Base-by-base conservation (phyloP, 2,888 invertebrate species). In the Baronia brevicornis region DNA sequence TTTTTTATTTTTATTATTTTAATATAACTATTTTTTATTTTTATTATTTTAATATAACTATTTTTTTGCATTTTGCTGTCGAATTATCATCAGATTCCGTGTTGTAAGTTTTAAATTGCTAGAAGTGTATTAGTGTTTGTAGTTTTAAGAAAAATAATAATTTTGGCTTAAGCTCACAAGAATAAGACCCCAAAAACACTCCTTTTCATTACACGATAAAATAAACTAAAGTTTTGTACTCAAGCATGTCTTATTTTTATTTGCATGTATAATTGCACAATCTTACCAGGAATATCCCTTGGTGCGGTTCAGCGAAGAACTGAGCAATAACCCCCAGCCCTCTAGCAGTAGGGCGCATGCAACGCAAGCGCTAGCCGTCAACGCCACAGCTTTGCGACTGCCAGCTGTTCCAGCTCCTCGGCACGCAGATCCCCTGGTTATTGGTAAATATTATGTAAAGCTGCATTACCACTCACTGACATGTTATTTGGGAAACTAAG, bases 341-440 rank as follows among this genome's bases (percentile, higher is more conserved):
- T 22, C 70, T 0, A 48, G 51, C 38, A 54, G 60, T 28, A 49
- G 60, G 2, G 46, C 24, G 4, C 40, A 39, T 19, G 42, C 41
- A 1, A 44, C 62, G 0, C 69, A 66, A 10, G 66, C 65, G 2
- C 48, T 79, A 5, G 78, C 70, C 0, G 46, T 72, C 27, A 77
- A 78, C 46, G 79, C 71, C 0, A 78, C 78, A 0, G 75, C 74
- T 0, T 39, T 77, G 3, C 38, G 77, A 0, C 36, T 75, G 18
- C 75, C 72, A 0, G 69, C 71, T 0, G 73, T 60, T 1, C 73
- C 75, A 0, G 58, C 49, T 0, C 48, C 51, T 0, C 37, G 74
- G 3, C 69, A 61, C 6, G 43, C 45, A 0, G 73, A 72, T 2
- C 60, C 65, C 1, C 33, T 64, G 1, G 44, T 68, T 0, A 37